Base-by-base conservation (phyloP, 2,113 vertebrate genomes). In the Dromiciops gliroides region DNA sequence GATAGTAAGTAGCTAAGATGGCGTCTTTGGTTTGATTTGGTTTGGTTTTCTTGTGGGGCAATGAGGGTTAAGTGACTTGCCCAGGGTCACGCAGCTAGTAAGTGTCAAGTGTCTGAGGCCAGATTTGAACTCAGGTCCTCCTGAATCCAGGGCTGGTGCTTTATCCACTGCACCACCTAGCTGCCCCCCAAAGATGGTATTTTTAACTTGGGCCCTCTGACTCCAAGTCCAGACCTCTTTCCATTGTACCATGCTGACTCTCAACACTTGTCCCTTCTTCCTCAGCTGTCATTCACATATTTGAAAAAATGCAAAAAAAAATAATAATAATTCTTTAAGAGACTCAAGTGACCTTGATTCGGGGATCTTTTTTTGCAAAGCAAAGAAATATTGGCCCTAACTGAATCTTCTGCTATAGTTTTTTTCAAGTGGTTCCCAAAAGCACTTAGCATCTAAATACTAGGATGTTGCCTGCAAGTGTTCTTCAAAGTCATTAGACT, bases 281-380 rank as follows among this genome's bases (percentile, higher is more conserved):
- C 92, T 94, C 94, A 96, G 95, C 92, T 97, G 94, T 28, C 90
- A 95, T 9, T 3, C 94, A 75, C 95, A 48, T n/a, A 88, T 96
- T 96, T 96, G 89, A 95, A 91, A 96, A 89, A 89, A 88, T n/a
- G 89, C 19, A 95, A 90, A 94, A 89, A 48, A 47, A 94, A 96
- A 94, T n/a, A n/a, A n/a, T n/a, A n/a, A 93, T 28, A 37, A 4
- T 50, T 52, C 92, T 94, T 83, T 50, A 92, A 49, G 52, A 88
- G 89, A 51, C 28, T 56, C 89, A 56, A 91, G 49, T 52, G 67
- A 37, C n/a, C 95, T 95, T 97, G 94, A 94, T 96, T 92, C 94
- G 92, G n/a, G 0, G n/a, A 92, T 83, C n/a, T 23, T 93, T 89
- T 96, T 90, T 25, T 51, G 51, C 52, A 93, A 31, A 60, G 25